Evolutionary conservation across 2,797 vertebrate species (phyloP).

Genomic region (Lophius americanus): DNA sequence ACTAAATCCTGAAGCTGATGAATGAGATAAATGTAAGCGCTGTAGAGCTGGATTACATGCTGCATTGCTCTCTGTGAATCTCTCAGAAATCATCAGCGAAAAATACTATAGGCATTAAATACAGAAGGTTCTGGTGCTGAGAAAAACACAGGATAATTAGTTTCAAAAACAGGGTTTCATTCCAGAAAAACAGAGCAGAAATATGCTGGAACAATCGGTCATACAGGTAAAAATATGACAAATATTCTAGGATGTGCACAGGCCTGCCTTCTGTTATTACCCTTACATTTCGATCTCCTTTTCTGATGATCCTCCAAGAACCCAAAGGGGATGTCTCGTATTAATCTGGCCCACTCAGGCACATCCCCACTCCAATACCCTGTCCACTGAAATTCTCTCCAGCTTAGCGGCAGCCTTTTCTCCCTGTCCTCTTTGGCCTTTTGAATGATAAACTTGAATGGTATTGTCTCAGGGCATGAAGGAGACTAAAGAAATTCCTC

Average conservation of each 20-base stretch:
- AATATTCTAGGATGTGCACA: slow-evolving; percentile 3
- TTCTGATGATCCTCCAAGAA: slow-evolving; percentile 32
- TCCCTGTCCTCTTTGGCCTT: slow-evolving; percentile 66
- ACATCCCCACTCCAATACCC: slow-evolving; percentile 58
- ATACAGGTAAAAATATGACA: neutral
- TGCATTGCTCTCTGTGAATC: slow-evolving; percentile 11
- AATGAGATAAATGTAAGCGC: slow-evolving; percentile 11
- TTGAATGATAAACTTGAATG: slow-evolving; percentile 82
- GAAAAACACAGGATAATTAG: neutral
- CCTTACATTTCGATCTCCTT: slow-evolving; percentile 24
- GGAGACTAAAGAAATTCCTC: slow-evolving; percentile 72
- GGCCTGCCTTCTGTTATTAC: slow-evolving; percentile 17
- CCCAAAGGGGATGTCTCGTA: slow-evolving; percentile 62
- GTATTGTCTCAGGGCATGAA: slow-evolving; percentile 73
- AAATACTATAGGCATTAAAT: slow-evolving; percentile 4
- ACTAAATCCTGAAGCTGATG: slow-evolving; percentile 3
- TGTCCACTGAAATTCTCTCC: slow-evolving; percentile 54
- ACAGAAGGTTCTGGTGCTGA: slow-evolving; percentile 1
- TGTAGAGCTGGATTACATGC: slow-evolving; percentile 11
- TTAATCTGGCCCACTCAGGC: slow-evolving; percentile 59
- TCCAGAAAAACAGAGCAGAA: neutral
- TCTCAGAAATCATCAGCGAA: slow-evolving; percentile 4
- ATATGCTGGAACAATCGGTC: neutral
- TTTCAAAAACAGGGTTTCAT: neutral
- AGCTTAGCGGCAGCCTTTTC: slow-evolving; percentile 60